Base-by-base conservation (phyloP, 2,113 vertebrate species). In the Rhea americana region DNA sequence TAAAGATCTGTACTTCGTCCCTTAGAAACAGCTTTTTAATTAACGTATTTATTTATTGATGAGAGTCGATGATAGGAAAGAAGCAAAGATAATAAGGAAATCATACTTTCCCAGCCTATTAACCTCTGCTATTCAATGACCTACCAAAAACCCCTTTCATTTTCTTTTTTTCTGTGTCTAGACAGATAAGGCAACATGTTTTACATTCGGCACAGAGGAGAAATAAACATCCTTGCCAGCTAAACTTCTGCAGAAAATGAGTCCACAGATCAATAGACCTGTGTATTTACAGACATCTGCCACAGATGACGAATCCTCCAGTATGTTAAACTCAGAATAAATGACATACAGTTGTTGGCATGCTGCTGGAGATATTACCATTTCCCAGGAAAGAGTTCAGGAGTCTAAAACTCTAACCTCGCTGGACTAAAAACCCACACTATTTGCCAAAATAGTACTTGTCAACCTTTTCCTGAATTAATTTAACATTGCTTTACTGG, bases 11-110 rank as follows among this genome's bases (percentile, higher is more conserved):
- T 58, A 85, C 22, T 90, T 73, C 77, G n/a, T 55, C 63, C 79
- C 91, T 92, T 37, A 78, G 79, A 93, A 95, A 75, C 53, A 83
- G 65, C 73, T 86, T 95, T 93, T 93, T 91, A 94, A 92, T 96
- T 94, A 93, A 76, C 84, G 91, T 90, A 66, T 85, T 95, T 95
- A 90, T 83, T 96, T 95, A 93, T 93, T 93, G 92, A 94, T 95
- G 91, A 93, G 59, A 28, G n/a, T 15, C 70, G 71, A 89, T 37
- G 89, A 91, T 30, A 85, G 67, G 30, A 92, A 74, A 78, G 58
- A 58, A 85, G 41, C 50, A 22, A 82, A 53, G 45, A 32, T 72
- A 96, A 73, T 68, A 89, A 62, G 30, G 66, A 90, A 93, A 86
- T 75, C 25, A 13, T 18, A 56, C 2, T 1, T 26, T 82, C 71